Evolutionary conservation across 2,888 invertebrate species (phyloP), one percentile per base, ranked within the genome.

Genomic region (Spisula subtruncata): DNA sequence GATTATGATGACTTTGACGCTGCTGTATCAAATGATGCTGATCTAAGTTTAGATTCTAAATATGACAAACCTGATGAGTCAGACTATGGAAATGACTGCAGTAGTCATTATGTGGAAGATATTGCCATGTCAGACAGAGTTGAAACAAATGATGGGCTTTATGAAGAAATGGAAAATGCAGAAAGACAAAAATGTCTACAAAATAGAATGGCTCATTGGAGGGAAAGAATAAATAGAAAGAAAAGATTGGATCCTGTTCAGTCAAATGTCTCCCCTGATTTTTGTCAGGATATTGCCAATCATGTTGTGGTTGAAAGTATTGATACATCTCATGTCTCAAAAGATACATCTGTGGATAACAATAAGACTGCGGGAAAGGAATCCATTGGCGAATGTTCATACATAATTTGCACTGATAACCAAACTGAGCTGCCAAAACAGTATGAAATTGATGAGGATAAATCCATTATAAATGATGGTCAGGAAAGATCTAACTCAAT

Each of bases 201-300:
- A 79, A 56, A 80, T 29, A 32, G 48, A 29, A 10, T 18, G 41
- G 66, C 81, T 41, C 87, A 66, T 18, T 85, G 80, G 79, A 56
- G 14, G 32, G 81, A 88, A 81, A 87, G 90, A 82, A 86, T 82
- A 66, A 88, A 82, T 71, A 85, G 82, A 48, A 90, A 92, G 81
- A 48, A 80, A 75, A 85, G 89, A 32, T 79, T 92, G 51, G 92
- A 92, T 85, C 60, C 25, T 29, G 56, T 92, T 14, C 48, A 81
- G 48, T 48, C 46, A 16, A 48, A 20, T 48, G 60, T 0, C 25
- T 66, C 20, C n/a, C 60, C 20, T 10, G 10, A 66, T 66, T n/a
- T 25, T 2, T 60, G 60, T n/a, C 18, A 6, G 18, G 60, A 60
- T 25, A n/a, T 66, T n/a, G 60, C 25, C 10, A 66, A 12, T 8